These are phyloP conservation scores for Drosophila engyochracea DNA, from an alignment of 2,888 invertebrate species.

Conservation along the genomic window DNA sequence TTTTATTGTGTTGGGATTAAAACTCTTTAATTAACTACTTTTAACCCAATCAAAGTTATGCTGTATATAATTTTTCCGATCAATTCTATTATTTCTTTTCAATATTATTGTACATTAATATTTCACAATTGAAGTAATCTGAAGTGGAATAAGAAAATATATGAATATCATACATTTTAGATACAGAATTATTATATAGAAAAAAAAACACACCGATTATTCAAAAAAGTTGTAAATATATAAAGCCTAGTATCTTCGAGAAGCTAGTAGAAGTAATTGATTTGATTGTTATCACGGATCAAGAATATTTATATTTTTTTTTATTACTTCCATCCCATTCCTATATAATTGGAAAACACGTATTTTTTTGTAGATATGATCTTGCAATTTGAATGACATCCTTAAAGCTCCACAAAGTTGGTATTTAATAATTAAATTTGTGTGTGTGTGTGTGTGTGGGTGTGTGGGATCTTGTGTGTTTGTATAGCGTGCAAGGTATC, in stretches of 20 bases:
- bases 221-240: not conserved
- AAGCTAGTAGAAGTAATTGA: not conserved
- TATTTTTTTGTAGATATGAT: slow-evolving; percentile 8
- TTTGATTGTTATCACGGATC: not conserved
- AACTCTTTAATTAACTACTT: slow-evolving; percentile 1
- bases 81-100: not conserved
- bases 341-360: not conserved
- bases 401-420: slow-evolving; percentile 1
- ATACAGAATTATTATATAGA: not conserved
- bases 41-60: slow-evolving; percentile 3
- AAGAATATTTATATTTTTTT: slow-evolving; percentile 1
- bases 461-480: not conserved
- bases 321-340: not conserved
- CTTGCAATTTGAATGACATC: slow-evolving; percentile 9
- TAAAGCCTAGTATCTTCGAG: not conserved
- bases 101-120: not conserved
- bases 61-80: slow-evolving; percentile 4
- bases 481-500: not conserved
- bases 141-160: not conserved
- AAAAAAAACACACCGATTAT: not conserved
- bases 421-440: not conserved
- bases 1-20: not conserved
- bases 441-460: not conserved
- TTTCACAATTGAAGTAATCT: not conserved
- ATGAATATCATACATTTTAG: not conserved